Base-by-base conservation (phyloP, 2,888 invertebrate species). In the Sphinx pinastri region DNA sequence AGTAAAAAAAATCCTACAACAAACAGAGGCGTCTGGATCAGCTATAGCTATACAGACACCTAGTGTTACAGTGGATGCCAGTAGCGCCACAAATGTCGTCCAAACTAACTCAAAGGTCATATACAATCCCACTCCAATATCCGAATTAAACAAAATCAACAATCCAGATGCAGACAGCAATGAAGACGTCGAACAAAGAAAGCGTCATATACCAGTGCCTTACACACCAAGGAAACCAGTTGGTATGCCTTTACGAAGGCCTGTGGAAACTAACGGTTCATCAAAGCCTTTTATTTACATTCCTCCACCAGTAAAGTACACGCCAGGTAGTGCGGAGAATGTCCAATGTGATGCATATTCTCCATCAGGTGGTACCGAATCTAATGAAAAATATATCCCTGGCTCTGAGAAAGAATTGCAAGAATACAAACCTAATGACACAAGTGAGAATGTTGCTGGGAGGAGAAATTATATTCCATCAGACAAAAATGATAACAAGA, bases 41-140 rank as follows among this genome's bases (percentile, higher is more conserved):
- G 73, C 80, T n/a, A 73, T 80, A 68, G 71, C 68, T 47, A 76
- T 76, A 25, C 71, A 63, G 66, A 67, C 70, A 59, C 74, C 77
- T 63, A 47, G 49, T 13, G 47, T 13, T 12, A 49, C 16, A 2
- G 19, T 13, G 47, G 63, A 63, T 69, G 80, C 82, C 25, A 76
- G 70, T 70, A 79, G 74, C 74, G 77, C 75, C 74, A 72, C 74
- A 59, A 81, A 74, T 71, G 72, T 72, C 74, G 73, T 71, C 84
- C 94, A 75, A 89, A 91, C 82, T 90, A 94, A 76, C 52, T 78
- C 81, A 51, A 94, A 93, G 82, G 90, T 83, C 49, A 94, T 93
- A 6, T 96, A 96, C 79, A 96, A 95, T 82, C 96, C 96, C 38
- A 96, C 96, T 2, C 96, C 96, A 0, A 96, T 96, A 81, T 89